Evolutionary conservation across 64 coral and sea anemone genomes (phyloP).

Genomic region (Catalaphyllia jardinei): DNA sequence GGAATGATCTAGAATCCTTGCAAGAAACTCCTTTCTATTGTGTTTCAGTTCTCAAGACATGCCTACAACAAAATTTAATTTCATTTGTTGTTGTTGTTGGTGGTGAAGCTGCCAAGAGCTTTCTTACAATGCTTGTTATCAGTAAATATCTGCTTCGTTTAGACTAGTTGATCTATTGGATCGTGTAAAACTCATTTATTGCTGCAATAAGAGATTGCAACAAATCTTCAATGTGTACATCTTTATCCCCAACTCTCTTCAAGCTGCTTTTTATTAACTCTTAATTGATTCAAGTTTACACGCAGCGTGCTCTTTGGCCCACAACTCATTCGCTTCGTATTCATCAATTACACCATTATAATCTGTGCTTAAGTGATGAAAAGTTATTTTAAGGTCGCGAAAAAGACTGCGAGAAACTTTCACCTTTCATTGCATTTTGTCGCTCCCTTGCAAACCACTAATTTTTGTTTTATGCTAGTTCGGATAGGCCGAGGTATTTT

Average conservation of each 20-base stretch:
- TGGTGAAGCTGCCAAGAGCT: background rate
- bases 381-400: background rate
- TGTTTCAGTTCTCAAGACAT: background rate
- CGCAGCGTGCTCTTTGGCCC: background rate
- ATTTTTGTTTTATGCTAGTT: too few relatives aligned
- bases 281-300: background rate
- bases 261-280: constrained; percentile 15
- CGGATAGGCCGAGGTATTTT: background rate
- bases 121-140: background rate
- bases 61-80: background rate
- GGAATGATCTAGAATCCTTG: background rate
- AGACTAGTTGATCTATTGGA: background rate
- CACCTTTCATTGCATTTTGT: background rate
- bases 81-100: too few relatives aligned
- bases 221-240: background rate
- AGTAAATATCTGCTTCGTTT: background rate
- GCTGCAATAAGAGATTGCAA: background rate
- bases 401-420: background rate
- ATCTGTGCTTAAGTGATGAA: background rate
- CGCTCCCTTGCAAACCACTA: too few relatives aligned
- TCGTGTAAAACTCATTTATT: background rate
- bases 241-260: background rate
- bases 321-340: background rate
- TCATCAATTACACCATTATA: constrained; percentile 2
- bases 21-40: background rate